phyloP scores from a whole-genome alignment of 1,140 invertebrate species.

The Battus philenor region DNA sequence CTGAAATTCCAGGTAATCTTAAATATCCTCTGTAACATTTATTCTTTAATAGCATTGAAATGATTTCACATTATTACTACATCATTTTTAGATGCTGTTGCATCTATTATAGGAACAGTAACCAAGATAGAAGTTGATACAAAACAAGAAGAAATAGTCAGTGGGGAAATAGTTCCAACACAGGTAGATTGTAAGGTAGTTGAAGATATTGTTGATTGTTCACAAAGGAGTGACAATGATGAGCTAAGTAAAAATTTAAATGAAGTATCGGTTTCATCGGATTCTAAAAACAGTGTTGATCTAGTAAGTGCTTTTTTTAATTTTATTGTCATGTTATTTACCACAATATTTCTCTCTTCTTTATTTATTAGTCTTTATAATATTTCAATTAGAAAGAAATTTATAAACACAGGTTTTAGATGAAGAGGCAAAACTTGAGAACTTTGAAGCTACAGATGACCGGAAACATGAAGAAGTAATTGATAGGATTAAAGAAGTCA shows the following conservation, averaged over 20 bases:
- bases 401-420: constrained; percentile 30
- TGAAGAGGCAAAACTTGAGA: constrained; percentile 45
- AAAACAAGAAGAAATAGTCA: too few relatives aligned
- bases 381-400: neutral
- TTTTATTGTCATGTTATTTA: neutral
- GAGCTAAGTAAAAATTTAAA: too few relatives aligned
- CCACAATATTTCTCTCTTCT: neutral
- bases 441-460: constrained; percentile 52
- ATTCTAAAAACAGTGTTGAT: constrained; percentile 1
- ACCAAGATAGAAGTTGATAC: constrained; percentile 22
- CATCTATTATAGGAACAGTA: constrained; percentile 56
- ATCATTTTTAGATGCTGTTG: constrained; percentile 57
- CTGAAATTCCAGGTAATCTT: constrained; percentile 26
- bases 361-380: neutral
- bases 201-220: too few relatives aligned
- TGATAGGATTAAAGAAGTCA: constrained; percentile 58
- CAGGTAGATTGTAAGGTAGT: too few relatives aligned
- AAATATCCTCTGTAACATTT: too few relatives aligned
- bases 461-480: constrained; percentile 51
- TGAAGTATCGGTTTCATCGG: neutral
- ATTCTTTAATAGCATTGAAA: too few relatives aligned
- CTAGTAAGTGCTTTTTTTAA: constrained; percentile 7
- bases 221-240: too few relatives aligned
- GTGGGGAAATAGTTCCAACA: too few relatives aligned
- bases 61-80: too few relatives aligned